phyloP scores from a whole-genome alignment of 2,888 invertebrate species.

The Julus scandinavius region DNA sequence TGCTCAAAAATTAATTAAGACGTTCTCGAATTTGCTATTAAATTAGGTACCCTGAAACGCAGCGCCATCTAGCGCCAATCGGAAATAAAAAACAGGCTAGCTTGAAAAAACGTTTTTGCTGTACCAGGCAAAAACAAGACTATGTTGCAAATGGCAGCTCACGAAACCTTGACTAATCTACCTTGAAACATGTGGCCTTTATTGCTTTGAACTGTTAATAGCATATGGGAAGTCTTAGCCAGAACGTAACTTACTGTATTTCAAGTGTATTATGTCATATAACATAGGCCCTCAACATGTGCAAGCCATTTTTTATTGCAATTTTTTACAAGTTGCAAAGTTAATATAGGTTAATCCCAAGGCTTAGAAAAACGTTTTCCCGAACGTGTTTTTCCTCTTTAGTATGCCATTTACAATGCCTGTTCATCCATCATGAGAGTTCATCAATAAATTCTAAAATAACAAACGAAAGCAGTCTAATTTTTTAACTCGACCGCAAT shows the following conservation, averaged over 20 bases:
- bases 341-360: neutral
- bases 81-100: no score
- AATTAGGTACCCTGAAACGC: no score
- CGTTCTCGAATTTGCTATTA: no score
- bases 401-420: neutral
- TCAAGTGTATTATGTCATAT: constrained; percentile 18
- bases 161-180: constrained; percentile 20
- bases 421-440: neutral
- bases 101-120: neutral
- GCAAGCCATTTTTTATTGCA: neutral
- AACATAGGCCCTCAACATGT: neutral
- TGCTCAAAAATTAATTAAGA: no score
- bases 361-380: neutral
- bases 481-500: neutral
- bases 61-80: no score
- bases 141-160: neutral
- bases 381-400: neutral
- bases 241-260: neutral
- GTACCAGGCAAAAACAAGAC: neutral
- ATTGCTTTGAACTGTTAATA: constrained; percentile 14
- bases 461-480: neutral
- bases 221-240: neutral
- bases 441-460: neutral
- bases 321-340: neutral
- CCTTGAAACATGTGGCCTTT: constrained; percentile 40